Percentiles rank a stretch among this genome's conserved stretches.
phyloP scores from a whole-genome alignment of 2,797 vertebrate species.

The Gephyroberyx darwinii region DNA sequence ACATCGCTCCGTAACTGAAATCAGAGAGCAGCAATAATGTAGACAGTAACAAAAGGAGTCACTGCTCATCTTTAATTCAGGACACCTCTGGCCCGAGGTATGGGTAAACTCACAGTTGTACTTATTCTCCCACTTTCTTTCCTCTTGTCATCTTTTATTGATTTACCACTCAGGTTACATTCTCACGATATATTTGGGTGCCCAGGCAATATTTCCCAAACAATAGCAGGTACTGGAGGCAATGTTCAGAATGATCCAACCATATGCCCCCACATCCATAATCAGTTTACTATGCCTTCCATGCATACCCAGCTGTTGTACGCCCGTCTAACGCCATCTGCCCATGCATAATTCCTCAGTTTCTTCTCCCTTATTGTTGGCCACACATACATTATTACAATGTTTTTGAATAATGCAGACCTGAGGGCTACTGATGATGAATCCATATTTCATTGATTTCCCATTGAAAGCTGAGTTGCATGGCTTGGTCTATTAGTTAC shows the following conservation, averaged over 20 bases:
- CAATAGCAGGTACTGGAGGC: slow-evolving; percentile 26
- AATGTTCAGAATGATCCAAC: slow-evolving; percentile 34
- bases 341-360: slow-evolving; percentile 39
- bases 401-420: slow-evolving; percentile 46
- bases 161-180: slow-evolving; percentile 63
- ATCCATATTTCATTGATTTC: slow-evolving; percentile 62
- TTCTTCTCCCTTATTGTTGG: slow-evolving; percentile 18
- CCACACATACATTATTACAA: slow-evolving; percentile 17
- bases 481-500: slow-evolving; percentile 29
- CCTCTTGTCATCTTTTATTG: slow-evolving; percentile 56
- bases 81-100: slow-evolving; percentile 43
- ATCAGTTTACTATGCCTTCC: slow-evolving; percentile 33
- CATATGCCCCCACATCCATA: slow-evolving; percentile 10
- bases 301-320: slow-evolving; percentile 32
- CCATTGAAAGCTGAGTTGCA: slow-evolving; percentile 24
- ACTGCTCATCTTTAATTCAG: slow-evolving; percentile 56
- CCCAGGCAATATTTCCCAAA: slow-evolving; percentile 33
- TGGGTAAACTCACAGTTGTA: slow-evolving; percentile 37
- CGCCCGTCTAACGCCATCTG: slow-evolving; percentile 47
- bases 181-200: slow-evolving; percentile 43
- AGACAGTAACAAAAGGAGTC: slow-evolving; percentile 28
- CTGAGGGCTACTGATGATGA: slow-evolving; percentile 22
- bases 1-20: slow-evolving; percentile 36
- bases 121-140: slow-evolving; percentile 16
- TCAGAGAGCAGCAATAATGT: slow-evolving; percentile 23